Evolutionary conservation across 2,797 vertebrate genomes (phyloP).

Genomic region (Stomatorhinus walkeri): DNA sequence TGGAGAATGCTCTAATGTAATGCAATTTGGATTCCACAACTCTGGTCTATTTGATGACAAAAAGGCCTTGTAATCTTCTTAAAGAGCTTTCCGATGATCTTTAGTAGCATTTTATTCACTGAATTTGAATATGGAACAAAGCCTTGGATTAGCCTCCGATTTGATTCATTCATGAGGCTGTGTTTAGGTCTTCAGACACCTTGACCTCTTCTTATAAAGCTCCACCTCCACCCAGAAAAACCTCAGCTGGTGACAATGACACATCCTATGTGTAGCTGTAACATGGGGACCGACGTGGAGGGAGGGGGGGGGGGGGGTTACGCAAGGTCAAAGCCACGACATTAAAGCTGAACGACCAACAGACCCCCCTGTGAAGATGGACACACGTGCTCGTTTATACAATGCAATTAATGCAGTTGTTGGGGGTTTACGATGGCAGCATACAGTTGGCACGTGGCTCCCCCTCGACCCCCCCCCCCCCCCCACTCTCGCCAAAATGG

Average conservation of each 20-base stretch:
- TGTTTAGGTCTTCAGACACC: not conserved
- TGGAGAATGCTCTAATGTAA: not conserved
- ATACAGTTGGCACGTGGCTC: conserved; percentile 21
- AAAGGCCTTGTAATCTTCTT: not conserved
- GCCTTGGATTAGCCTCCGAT: not conserved
- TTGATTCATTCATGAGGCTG: not conserved
- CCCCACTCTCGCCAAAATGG: not conserved
- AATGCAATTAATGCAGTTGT: not conserved
- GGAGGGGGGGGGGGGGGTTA: not conserved
- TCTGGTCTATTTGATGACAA: not conserved
- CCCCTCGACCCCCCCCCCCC: not conserved
- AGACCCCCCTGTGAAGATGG: not conserved
- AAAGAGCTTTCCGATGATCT: not conserved
- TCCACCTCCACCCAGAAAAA: conserved; percentile 34
- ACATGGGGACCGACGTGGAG: not conserved
- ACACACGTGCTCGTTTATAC: not conserved
- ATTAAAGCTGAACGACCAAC: not conserved
- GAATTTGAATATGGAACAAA: not conserved
- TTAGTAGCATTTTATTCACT: not conserved
- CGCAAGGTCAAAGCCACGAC: not conserved
- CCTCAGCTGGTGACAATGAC: conserved; percentile 32
- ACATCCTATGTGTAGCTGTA: conserved; percentile 40
- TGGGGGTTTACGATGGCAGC: not conserved
- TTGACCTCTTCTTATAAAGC: conserved; percentile 48
- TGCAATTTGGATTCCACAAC: not conserved